Evolutionary conservation across 2,797 vertebrate genomes (phyloP).

Genomic region (Sitta carolinensis): DNA sequence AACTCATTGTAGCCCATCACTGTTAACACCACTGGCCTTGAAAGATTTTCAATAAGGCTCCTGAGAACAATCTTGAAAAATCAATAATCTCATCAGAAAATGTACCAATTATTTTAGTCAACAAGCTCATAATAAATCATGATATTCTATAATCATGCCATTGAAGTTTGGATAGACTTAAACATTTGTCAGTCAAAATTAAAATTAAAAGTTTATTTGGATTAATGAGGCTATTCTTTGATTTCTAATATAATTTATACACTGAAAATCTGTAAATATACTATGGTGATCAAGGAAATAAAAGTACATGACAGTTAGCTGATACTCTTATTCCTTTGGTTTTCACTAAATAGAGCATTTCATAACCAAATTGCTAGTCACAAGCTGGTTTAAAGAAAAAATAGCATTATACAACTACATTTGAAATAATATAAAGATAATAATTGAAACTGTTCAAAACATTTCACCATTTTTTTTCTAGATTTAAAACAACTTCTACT

Average conservation of each 20-base stretch:
- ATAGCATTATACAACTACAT: neutral
- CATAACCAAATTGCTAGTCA: neutral
- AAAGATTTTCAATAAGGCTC: conserved; percentile 53
- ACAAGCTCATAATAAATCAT: conserved; percentile 10
- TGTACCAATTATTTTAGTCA: conserved; percentile 36
- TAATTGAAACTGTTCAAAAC: neutral
- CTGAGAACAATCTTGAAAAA: conserved; percentile 55
- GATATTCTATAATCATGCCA: neutral
- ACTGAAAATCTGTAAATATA: neutral
- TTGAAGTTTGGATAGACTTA: neutral
- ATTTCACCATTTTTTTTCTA: neutral
- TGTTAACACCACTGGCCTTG: conserved; percentile 52
- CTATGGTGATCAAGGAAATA: neutral
- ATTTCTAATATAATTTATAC: neutral
- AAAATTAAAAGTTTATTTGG: neutral
- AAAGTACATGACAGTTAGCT: neutral
- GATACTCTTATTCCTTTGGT: neutral
- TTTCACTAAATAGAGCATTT: neutral
- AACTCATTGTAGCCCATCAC: conserved; percentile 55
- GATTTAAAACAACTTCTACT: neutral
- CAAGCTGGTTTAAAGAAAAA: neutral
- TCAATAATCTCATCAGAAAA: conserved; percentile 52
- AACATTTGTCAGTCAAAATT: neutral
- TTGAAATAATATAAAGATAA: neutral
- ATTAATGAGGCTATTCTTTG: neutral